Base-by-base conservation (phyloP, 1,140 invertebrate genomes). In the Bombus sylvicola region DNA sequence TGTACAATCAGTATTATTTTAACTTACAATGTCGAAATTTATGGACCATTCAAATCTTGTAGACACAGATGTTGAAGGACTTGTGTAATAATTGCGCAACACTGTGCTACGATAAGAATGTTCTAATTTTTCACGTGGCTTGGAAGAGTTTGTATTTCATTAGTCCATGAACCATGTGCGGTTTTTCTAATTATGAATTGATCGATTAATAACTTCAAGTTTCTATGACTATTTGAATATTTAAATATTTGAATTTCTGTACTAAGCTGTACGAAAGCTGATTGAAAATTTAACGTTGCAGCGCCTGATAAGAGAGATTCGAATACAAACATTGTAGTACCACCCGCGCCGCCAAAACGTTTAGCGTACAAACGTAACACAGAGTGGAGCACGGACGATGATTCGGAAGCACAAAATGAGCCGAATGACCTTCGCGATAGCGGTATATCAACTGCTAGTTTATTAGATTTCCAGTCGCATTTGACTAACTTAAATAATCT, bases 331-430 rank as follows among this genome's bases (percentile, higher is more conserved):
- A 57, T 89, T 25, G 93, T 95, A 13, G 94, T 95, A 9, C 96
- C 96, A 31, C 96, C 96, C 5, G 96, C 96, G 71, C 96, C 96
- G 64, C 96, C 96, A 5, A 97, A 97, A 91, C 93, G 96, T 78
- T 92, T 96, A 8, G 92, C 95, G 18, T 96, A 96, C 83, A 96
- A 96, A 93, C 92, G 93, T 12, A 93, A 93, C 81, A 90, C 93
- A 8, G 94, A 96, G 81, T 94, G 95, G 95, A 94, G 91, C 86
- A 90, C 91, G 66, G 94, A 94, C 73, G 93, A 95, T 79, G 93
- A 95, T 78, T 81, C 92, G 34, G 85, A 93, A 81, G 86, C 93
- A 28, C 89, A 90, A 82, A 93, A 90, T 69, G 93, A 95, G 0
- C 91, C 93, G 12, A 95, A 95, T 64, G 96, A 96, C 88, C 89